Conservation (phyloP, 2,113 vertebrate genomes). For the Malurus cyaneus region DNA sequence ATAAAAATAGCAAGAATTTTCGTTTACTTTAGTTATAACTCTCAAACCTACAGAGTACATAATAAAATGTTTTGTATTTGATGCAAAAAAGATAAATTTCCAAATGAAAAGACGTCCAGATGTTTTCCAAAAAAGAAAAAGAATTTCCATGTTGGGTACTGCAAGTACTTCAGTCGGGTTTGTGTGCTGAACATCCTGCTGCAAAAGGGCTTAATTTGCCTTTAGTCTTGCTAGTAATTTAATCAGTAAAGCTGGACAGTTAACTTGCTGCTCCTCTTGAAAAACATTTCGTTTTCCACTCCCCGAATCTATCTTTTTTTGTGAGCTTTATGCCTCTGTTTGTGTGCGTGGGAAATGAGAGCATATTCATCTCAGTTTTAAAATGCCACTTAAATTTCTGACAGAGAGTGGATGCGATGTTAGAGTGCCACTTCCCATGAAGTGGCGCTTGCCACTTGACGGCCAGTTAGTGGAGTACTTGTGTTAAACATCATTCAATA, state of each 20-base stretch:
- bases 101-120: not conserved
- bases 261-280: not conserved
- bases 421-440: not conserved
- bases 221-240: not conserved
- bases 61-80: not conserved
- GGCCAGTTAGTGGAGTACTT: not conserved
- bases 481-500: not conserved
- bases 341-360: not conserved
- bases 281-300: not conserved
- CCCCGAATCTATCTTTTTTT: not conserved
- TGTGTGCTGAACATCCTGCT: not conserved
- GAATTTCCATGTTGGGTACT: not conserved
- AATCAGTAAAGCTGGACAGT: not conserved
- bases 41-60: not conserved
- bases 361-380: not conserved
- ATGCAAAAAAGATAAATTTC: not conserved
- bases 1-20: not conserved
- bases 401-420: not conserved
- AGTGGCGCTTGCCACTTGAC: not conserved
- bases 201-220: not conserved
- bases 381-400: not conserved
- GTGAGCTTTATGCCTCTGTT: not conserved
- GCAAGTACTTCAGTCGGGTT: not conserved
- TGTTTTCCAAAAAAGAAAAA: not conserved
- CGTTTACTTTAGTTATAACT: not conserved